Evolutionary conservation across 2,888 invertebrate species (phyloP).

Genomic region (Tetanocera ferruginea): DNA sequence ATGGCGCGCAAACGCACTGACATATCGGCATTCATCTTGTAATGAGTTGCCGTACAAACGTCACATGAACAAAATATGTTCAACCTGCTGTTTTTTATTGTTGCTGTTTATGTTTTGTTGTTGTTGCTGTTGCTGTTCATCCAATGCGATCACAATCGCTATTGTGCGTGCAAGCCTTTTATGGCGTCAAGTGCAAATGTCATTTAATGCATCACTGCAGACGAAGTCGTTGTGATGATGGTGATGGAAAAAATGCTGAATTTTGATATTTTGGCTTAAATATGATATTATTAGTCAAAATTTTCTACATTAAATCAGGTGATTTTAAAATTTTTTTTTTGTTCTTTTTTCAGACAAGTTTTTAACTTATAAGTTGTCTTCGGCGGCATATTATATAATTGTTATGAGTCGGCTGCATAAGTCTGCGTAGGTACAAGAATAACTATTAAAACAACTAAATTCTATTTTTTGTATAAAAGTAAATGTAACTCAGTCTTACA

Average conservation of each 20-base stretch:
- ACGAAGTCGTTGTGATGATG: neutral
- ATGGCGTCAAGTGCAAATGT: constrained; percentile 29
- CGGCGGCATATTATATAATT: too few relatives aligned
- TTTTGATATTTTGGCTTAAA: constrained; percentile 1
- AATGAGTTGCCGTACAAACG: constrained; percentile 1
- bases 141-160: constrained; percentile 12
- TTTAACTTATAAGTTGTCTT: too few relatives aligned
- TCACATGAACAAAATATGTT: constrained; percentile 27
- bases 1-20: constrained; percentile 68
- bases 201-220: constrained; percentile 29
- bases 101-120: neutral
- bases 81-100: neutral
- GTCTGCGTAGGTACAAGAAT: too few relatives aligned
- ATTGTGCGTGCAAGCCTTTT: constrained; percentile 18
- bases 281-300: too few relatives aligned
- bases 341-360: too few relatives aligned
- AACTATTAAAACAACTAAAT: too few relatives aligned
- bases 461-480: too few relatives aligned
- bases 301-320: neutral
- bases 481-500: too few relatives aligned
- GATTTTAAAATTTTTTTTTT: neutral
- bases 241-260: neutral
- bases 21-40: constrained; percentile 56
- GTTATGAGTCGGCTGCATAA: too few relatives aligned
- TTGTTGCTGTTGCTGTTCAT: constrained; percentile 9